Evolutionary conservation across 2,797 vertebrate species (phyloP).

Genomic region (Premnoplex brunnescens): DNA sequence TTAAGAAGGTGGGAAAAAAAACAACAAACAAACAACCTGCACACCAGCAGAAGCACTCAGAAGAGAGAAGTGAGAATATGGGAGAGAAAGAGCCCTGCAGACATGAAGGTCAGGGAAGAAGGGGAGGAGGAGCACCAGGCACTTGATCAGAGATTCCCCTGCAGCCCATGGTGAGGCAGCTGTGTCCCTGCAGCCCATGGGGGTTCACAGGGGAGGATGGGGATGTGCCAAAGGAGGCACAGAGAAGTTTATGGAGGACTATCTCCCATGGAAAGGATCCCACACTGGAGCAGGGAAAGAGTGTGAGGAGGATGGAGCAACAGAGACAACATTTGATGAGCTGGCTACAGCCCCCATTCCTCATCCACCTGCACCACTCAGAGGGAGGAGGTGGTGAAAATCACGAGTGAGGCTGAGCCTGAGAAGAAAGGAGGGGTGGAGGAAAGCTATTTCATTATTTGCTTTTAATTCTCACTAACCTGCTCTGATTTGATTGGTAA

Average conservation of each 20-base stretch:
- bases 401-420: background rate
- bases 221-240: background rate
- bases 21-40: background rate
- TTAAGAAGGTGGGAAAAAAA: background rate
- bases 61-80: background rate
- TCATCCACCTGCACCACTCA: fast-evolving
- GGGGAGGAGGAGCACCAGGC: background rate
- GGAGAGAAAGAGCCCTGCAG: background rate
- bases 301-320: background rate
- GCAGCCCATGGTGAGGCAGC: background rate
- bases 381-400: background rate
- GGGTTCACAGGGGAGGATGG: background rate
- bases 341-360: background rate
- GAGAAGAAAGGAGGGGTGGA: background rate
- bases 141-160: background rate
- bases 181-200: background rate
- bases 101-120: background rate
- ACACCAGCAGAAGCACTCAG: background rate
- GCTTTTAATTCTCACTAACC: background rate
- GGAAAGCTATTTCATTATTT: background rate
- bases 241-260: background rate
- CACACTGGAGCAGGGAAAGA: background rate
- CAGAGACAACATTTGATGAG: background rate
- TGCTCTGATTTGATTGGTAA: background rate
- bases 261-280: background rate